These are phyloP conservation scores for Platysternon megacephalum DNA, from an alignment of 2,113 vertebrate genomes.

Conservation along the genomic window DNA sequence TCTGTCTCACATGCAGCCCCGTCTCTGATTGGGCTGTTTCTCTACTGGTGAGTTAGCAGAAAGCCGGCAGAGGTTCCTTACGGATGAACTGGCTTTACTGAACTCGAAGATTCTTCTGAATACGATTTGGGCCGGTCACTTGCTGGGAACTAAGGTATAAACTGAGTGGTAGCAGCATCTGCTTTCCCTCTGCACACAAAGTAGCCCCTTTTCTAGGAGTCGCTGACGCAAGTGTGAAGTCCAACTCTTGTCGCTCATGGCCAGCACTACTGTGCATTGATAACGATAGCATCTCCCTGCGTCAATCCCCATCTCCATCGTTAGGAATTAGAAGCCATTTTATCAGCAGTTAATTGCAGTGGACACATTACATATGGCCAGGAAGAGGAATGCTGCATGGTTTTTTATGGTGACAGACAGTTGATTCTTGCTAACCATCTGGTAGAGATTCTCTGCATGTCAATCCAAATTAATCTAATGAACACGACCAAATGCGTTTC, in stretches of 20 bases:
- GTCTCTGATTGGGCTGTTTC: background rate
- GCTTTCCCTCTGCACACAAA: background rate
- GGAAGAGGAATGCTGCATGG: background rate
- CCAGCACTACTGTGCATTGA: background rate
- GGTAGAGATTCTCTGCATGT: slow-evolving; percentile 18
- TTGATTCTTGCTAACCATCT: slow-evolving; percentile 64
- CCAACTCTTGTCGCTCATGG: background rate
- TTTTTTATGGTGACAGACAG: slow-evolving; percentile 16
- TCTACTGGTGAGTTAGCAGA: background rate
- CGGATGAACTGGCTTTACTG: background rate
- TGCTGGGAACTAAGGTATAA: background rate
- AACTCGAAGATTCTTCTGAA: background rate
- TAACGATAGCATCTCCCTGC: background rate
- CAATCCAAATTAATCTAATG: slow-evolving; percentile 39
- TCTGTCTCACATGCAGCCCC: background rate
- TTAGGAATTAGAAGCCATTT: background rate
- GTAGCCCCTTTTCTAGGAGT: too few relatives aligned
- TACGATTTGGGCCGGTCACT: background rate
- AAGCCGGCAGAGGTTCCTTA: background rate
- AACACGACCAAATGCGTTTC: rapidly evolving
- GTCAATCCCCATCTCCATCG: background rate
- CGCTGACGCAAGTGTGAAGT: background rate
- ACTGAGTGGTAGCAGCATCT: background rate
- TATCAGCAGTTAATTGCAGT: slow-evolving; percentile 42
- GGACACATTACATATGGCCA: slow-evolving; percentile 38